phyloP scores from a whole-genome alignment of 1,140 invertebrate species.

The Drosophila guanche region DNA sequence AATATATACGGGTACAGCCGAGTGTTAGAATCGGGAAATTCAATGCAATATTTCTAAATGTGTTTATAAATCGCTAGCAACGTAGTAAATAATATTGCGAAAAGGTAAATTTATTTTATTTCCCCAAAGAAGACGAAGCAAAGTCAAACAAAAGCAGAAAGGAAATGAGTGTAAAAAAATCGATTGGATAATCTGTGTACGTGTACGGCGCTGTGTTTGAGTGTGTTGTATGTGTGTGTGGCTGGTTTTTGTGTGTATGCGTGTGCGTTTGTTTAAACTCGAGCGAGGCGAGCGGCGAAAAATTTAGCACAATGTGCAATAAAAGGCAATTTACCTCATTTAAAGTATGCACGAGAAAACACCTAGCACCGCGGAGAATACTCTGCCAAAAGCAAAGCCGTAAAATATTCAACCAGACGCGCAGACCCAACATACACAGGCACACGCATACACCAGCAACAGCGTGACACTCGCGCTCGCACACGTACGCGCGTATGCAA shows the following conservation, averaged over 20 bases:
- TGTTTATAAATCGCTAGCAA: slow-evolving; percentile 58
- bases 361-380: slow-evolving; percentile 33
- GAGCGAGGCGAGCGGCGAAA: slow-evolving; percentile 26
- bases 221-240: slow-evolving; percentile 35
- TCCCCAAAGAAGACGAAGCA: slow-evolving; percentile 25
- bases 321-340: slow-evolving; percentile 50
- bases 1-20: slow-evolving; percentile 49
- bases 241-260: slow-evolving; percentile 29
- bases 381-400: slow-evolving; percentile 20
- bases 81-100: slow-evolving; percentile 55
- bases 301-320: slow-evolving; percentile 52
- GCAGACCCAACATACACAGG: neutral
- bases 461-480: slow-evolving; percentile 32
- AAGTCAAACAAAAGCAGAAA: slow-evolving; percentile 49
- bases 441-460: slow-evolving; percentile 48
- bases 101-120: slow-evolving; percentile 63
- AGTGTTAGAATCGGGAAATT: slow-evolving; percentile 63
- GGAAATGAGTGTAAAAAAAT: slow-evolving; percentile 64
- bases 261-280: slow-evolving; percentile 61
- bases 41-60: slow-evolving; percentile 65
- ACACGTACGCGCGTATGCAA: slow-evolving; percentile 19
- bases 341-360: slow-evolving; percentile 57
- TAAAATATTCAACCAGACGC: slow-evolving; percentile 33
- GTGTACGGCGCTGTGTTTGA: slow-evolving; percentile 34
- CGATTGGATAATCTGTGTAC: slow-evolving; percentile 76